Base-by-base conservation (phyloP, 2,888 invertebrate genomes). In the Ophion costatus region DNA sequence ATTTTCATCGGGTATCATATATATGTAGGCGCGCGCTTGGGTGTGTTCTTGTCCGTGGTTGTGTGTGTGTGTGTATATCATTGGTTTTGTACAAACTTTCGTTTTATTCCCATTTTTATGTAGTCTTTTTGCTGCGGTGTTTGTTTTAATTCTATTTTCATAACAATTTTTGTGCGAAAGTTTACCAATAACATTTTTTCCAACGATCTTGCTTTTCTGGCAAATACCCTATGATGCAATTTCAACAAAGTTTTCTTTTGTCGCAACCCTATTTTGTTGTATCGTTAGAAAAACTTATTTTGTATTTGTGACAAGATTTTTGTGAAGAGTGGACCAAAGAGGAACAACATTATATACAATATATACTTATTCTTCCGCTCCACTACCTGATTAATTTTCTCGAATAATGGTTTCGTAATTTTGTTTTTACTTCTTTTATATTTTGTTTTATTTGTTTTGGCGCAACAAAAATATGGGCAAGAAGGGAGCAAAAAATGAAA, bases 1-100 rank as follows among this genome's bases (percentile, higher is more conserved):
- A 84, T 84, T 81, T 84, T 81, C 63, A 84, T 84, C 78, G 57
- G 69, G 57, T 66, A 42, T 29, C 14, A 17, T 70, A 63, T 63
- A 77, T 59, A 64, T 69, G 45, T 66, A 67, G 22, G 38, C 5
- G 29, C 29, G 29, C 29, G 29, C 3, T 11, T 45, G 45, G 10
- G 14, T 45, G 10, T 45, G 45, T 45, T 1, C 45, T 10, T 14
- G 9, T 20, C 11, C 59, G 33, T 74, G 61, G 29, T 29, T 29
- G 29, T 45, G 17, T 61, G 22, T 71, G 33, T 63, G 24, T 69
- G 38, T 45, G 10, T 61, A 17, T 42, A 17, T 42, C 29, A 73
- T 75, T 77, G 66, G 66, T 57, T 77, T 33, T 77, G 22, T 70
- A 63, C 66, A 77, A 67, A 76, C 73, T 84, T 83, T 77, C 29